Evolutionary conservation across 2,888 invertebrate species (phyloP).

Genomic region (Drosophila hamatofila): DNA sequence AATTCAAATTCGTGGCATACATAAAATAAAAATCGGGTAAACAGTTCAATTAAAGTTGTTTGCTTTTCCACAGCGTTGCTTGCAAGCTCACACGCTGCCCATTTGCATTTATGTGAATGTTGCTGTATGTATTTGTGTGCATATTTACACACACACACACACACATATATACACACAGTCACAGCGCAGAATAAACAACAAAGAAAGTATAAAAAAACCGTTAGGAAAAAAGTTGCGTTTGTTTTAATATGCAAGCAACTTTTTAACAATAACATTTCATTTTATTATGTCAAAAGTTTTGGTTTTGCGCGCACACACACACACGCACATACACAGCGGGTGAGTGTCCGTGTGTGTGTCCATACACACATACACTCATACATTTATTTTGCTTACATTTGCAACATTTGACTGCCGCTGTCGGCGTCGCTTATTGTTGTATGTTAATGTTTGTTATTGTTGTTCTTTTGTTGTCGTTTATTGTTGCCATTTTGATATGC

Average conservation of each 20-base stretch:
- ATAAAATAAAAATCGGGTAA: slow-evolving; percentile 80
- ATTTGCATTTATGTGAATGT: slow-evolving; percentile 73
- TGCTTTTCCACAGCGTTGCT: slow-evolving; percentile 63
- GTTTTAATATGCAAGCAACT: slow-evolving; percentile 80
- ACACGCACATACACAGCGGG: slow-evolving; percentile 14
- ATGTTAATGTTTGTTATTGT: slow-evolving; percentile 80
- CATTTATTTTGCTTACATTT: slow-evolving; percentile 79
- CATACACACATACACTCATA: slow-evolving; percentile 22
- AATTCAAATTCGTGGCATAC: slow-evolving; percentile 36
- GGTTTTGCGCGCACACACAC: slow-evolving; percentile 61
- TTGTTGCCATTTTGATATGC: slow-evolving; percentile 80
- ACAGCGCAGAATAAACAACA: slow-evolving; percentile 32
- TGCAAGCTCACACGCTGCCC: slow-evolving; percentile 71
- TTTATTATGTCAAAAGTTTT: slow-evolving; percentile 81
- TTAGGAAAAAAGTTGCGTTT: slow-evolving; percentile 71
- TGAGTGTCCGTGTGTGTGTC: slow-evolving; percentile 11
- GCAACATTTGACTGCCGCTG: slow-evolving; percentile 76
- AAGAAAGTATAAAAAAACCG: slow-evolving; percentile 29
- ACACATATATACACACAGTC: slow-evolving; percentile 12
- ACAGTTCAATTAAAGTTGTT: slow-evolving; percentile 82
- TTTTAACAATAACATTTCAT: slow-evolving; percentile 82
- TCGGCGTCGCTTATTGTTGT: slow-evolving; percentile 67
- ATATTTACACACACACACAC: slow-evolving; percentile 50
- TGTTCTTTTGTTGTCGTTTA: slow-evolving; percentile 79
- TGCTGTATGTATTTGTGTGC: slow-evolving; percentile 38